phyloP scores from a whole-genome alignment of 2,797 vertebrate genomes.

The Jordanella pulchra region DNA sequence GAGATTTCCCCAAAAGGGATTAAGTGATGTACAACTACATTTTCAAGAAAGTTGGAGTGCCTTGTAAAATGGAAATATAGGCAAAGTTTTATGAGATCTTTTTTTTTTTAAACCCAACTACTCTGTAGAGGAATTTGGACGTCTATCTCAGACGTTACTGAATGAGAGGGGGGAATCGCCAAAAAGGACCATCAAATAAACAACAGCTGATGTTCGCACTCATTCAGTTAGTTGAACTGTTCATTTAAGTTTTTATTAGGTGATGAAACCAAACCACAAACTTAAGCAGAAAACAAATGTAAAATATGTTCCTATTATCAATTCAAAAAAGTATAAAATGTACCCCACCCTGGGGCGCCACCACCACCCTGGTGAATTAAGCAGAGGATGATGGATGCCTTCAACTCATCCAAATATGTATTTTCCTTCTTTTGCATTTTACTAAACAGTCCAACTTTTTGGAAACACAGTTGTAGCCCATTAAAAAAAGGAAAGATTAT shows the following conservation, averaged over 20 bases:
- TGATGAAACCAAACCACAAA: background rate
- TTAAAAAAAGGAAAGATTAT: constrained; percentile 31
- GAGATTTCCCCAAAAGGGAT: constrained; percentile 51
- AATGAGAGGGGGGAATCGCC: background rate
- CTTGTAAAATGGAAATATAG: background rate
- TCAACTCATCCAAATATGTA: background rate
- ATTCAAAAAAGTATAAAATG: too few relatives aligned
- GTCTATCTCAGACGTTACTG: background rate
- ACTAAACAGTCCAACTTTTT: constrained; percentile 8
- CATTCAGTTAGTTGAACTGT: background rate
- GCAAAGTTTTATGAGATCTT: background rate
- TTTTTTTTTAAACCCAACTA: background rate
- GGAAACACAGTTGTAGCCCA: constrained; percentile 28
- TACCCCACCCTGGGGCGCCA: too few relatives aligned
- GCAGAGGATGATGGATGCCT: too few relatives aligned
- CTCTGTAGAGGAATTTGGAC: background rate
- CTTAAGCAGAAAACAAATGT: background rate
- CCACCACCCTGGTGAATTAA: too few relatives aligned
- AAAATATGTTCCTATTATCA: background rate
- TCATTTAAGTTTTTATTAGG: background rate
- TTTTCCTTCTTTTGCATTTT: background rate
- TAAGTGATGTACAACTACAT: constrained; percentile 21
- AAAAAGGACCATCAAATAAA: background rate
- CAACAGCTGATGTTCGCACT: background rate
- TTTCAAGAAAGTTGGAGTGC: constrained; percentile 11